Evolutionary conservation across 2,113 vertebrate genomes (phyloP), one percentile per base, ranked within the genome.

Genomic region (Pomatorhinus ruficollis): DNA sequence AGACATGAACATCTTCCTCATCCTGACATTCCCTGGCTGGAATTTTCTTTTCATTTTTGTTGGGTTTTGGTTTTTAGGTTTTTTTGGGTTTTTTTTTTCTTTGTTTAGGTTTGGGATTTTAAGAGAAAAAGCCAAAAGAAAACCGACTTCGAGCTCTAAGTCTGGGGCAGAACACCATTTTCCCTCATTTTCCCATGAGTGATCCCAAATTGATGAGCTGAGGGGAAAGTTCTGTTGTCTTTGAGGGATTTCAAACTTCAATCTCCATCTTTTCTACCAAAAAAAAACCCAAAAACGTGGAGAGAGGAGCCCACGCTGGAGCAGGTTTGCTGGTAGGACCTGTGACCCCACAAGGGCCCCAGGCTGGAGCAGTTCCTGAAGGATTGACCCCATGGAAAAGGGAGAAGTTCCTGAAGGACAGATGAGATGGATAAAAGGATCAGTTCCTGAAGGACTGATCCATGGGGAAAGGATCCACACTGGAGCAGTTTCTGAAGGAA

Each of bases 321-420:
- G 11, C 39, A 27, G 39, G 12, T 53, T 45, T 53, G 47, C 12
- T 52, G 56, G 21, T 2, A 24, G 37, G 27, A 37, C 10, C 9
- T 21, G 53, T n/a, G 54, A 68, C 11, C 21, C 30, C 5, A 5
- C 4, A 9, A 35, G 31, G 42, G 25, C 15, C 5, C 56, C n/a
- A 12, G 33, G 31, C 4, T 33, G 25, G 54, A 75, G 2, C 2
- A n/a, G 1, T 27, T 54, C 23, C 52, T 56, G 30, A 1, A 8
- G 70, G 39, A 56, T 7, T 28, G 39, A 45, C 1, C 27, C 54
- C 18, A 10, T 33, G 33, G 5, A 27, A 54, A 53, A 37, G 7
- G 22, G 53, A 76, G 2, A 6, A 42, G 1, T 28, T 78, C 75
- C 37, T 40, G 37, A 3, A 1, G 37, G 13, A 63, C 28, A 17